Conservation (phyloP, 2,113 vertebrate species). For the Murina feae region DNA sequence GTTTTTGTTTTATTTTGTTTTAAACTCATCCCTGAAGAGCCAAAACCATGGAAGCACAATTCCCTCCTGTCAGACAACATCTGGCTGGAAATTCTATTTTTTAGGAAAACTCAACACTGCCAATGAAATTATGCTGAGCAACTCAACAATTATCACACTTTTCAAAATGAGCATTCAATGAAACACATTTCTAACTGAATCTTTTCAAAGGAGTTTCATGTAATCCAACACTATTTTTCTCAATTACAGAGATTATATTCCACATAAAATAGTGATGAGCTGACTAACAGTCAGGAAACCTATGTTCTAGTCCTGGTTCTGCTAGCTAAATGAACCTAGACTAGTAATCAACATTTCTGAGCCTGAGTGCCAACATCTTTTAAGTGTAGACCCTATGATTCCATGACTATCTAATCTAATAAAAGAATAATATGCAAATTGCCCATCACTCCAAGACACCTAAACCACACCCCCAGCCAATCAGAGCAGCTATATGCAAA, state of each 20-base stretch:
- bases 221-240: slow-evolving; percentile 2
- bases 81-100: background rate
- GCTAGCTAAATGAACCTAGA: background rate
- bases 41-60: background rate
- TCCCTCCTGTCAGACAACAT: background rate
- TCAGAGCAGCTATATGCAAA: too few species aligned
- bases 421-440: too few species aligned
- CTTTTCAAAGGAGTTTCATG: slow-evolving; percentile 1
- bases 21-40: background rate
- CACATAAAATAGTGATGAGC: background rate
- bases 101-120: slow-evolving; percentile 27
- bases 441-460: too few species aligned
- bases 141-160: slow-evolving; percentile 20
- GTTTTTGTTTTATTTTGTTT: background rate
- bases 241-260: background rate
- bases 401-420: too few species aligned
- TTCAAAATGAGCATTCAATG: slow-evolving; percentile 28
- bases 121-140: slow-evolving; percentile 49
- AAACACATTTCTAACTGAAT: background rate
- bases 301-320: background rate
- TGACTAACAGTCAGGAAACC: background rate
- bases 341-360: background rate
- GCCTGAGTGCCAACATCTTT: background rate
- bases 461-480: too few species aligned
- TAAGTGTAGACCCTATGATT: background rate